These are phyloP conservation scores for Catocala sponsa DNA, from an alignment of 2,888 invertebrate species.

Conservation along the genomic window DNA sequence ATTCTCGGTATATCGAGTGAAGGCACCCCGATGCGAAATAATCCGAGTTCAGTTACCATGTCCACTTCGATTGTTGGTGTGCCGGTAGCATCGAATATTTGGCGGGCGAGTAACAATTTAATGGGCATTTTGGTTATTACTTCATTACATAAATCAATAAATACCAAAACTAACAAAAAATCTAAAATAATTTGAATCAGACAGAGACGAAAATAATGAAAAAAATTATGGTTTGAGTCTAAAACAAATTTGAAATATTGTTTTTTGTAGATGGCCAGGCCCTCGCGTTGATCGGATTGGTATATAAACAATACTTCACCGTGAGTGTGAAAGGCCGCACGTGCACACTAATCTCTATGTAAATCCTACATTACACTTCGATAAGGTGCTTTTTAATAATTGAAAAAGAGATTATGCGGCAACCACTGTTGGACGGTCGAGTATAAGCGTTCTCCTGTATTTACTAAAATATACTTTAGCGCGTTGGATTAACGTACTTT, in stretches of 20 bases:
- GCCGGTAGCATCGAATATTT: constrained; percentile 98
- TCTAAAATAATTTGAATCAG: background rate
- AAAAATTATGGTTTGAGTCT: no score
- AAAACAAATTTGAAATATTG: no score
- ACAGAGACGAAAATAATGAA: background rate
- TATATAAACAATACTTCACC: constrained; percentile 17
- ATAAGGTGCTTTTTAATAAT: constrained; percentile 85
- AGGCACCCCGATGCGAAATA: constrained; percentile 97
- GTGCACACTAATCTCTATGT: constrained; percentile 79
- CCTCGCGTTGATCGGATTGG: constrained; percentile 6
- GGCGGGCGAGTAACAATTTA: constrained; percentile 96
- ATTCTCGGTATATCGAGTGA: constrained; percentile 98
- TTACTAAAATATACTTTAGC: no score
- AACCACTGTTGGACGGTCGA: constrained; percentile 34
- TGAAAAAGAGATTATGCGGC: constrained; percentile 79
- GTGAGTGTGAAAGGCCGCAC: constrained; percentile 60
- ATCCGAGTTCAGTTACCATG: constrained; percentile 93
- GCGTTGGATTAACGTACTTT: no score
- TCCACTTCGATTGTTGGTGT: constrained; percentile 99
- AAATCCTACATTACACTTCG: constrained; percentile 80
- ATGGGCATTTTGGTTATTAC: constrained; percentile 91
- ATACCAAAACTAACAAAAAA: constrained; percentile 3
- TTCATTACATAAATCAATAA: constrained; percentile 13
- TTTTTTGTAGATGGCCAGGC: background rate
- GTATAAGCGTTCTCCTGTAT: no score